phyloP scores from a whole-genome alignment of 2,797 vertebrate genomes.

The Phrynocephalus forsythii region DNA sequence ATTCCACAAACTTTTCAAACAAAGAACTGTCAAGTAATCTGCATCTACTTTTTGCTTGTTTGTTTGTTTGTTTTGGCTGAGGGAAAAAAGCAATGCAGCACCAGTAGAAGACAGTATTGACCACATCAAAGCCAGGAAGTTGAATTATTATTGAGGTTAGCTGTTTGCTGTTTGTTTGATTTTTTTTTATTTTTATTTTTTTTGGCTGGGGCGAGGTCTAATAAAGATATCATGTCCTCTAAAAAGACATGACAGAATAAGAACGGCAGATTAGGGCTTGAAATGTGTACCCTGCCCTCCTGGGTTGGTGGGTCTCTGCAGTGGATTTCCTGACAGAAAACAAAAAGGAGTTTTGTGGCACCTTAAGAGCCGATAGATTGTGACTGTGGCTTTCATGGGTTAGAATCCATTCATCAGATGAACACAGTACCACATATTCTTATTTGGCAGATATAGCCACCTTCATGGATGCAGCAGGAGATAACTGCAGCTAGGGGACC shows the following conservation, averaged over 20 bases:
- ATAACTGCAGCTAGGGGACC: background rate
- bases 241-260: background rate
- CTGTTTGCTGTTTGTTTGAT: too few species aligned
- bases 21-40: too few species aligned
- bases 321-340: background rate
- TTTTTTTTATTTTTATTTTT: too few species aligned
- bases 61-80: too few species aligned
- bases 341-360: background rate
- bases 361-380: background rate
- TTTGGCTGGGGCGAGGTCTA: too few species aligned
- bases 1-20: too few species aligned
- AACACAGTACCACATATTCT: background rate
- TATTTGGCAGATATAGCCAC: background rate
- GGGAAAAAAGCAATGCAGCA: too few species aligned
- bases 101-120: too few species aligned
- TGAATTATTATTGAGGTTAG: too few species aligned
- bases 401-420: background rate
- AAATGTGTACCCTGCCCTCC: background rate
- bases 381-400: background rate
- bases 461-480: background rate
- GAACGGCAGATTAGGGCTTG: background rate
- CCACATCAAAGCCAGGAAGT: too few species aligned
- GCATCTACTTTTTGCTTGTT: too few species aligned
- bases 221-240: too few species aligned
- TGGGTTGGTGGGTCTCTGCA: background rate